These are phyloP conservation scores for Elegia similella DNA, from an alignment of 2,888 invertebrate species.

Conservation along the genomic window DNA sequence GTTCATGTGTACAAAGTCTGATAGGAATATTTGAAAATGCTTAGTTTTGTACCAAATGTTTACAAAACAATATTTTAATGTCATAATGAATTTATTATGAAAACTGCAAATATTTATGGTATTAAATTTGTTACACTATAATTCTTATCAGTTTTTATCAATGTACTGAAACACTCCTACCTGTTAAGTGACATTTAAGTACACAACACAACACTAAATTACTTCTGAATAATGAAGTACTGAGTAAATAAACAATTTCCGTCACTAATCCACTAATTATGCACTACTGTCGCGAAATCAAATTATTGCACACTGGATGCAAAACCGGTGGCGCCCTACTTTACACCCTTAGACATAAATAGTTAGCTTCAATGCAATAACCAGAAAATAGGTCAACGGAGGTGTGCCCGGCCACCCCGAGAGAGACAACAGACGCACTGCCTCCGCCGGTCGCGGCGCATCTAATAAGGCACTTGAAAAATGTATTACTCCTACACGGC, in stretches of 20 bases:
- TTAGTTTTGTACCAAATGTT: not conserved
- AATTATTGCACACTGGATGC: conserved; percentile 54
- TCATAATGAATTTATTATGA: no score
- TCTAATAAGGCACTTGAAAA: conserved; percentile 54
- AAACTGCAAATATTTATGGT: no score
- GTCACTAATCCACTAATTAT: conserved; percentile 16
- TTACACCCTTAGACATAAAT: conserved; percentile 73
- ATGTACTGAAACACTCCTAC: not conserved
- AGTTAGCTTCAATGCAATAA: conserved; percentile 76
- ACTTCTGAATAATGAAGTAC: not conserved
- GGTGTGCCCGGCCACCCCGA: conserved; percentile 74
- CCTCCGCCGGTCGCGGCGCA: conserved; percentile 52
- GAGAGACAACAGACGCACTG: conserved; percentile 63
- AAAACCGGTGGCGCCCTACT: conserved; percentile 65
- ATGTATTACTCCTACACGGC: conserved; percentile 42
- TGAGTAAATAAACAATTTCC: conserved; percentile 23
- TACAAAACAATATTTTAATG: not conserved
- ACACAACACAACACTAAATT: conserved; percentile 1
- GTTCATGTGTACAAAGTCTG: no score
- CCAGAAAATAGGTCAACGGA: conserved; percentile 80
- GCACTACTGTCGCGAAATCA: conserved; percentile 27
- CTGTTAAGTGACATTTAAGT: not conserved
- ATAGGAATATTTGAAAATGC: no score
- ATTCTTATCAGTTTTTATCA: not conserved
- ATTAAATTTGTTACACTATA: not conserved